Base-by-base conservation (phyloP, 2,888 invertebrate genomes). In the Pachliopta kotzebuea region DNA sequence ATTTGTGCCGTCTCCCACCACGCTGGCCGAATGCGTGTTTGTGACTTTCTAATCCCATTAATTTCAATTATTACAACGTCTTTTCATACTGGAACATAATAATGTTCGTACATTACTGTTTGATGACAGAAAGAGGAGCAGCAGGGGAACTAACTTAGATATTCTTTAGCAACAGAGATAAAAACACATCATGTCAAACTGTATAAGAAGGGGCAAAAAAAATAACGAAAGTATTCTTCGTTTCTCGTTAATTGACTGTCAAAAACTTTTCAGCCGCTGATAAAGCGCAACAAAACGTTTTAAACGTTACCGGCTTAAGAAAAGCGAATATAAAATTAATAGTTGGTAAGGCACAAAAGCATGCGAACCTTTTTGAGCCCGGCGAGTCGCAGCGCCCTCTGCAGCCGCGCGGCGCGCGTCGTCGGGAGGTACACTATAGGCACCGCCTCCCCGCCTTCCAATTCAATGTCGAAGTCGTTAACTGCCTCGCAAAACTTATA, bases 341-440 rank as follows among this genome's bases (percentile, higher is more conserved):
- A 54, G 50, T 65, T 62, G 7, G 60, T 53, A 60, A 21, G 61
- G 53, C 59, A 59, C 37, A 62, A 62, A 67, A 60, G 49, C 65
- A 69, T 57, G 56, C 60, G 57, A 70, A 94, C 94, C 91, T 92
- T 92, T 90, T 93, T 93, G 72, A 91, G 90, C 71, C 93, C 93
- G 52, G 90, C 92, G 77, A 92, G 92, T 70, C 91, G 88, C 55
- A 94, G 79, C n/a, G 92, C 88, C 70, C 94, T 85, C 78, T 92
- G 92, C 74, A 94, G 80, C 64, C 83, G 82, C 55, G 93, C 92
- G 54, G 92, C 93, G 62, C 92, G 88, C 72, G 89, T 85, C 23
- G 88, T 87, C 62, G 92, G 89, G 74, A 93, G 87, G 77, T 90
- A 87, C 71, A 92, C 89, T 76, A 88, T 86, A 60, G 89, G 90